Conservation (phyloP, 2,113 vertebrate species). For the Coryphaenoides rupestris region DNA sequence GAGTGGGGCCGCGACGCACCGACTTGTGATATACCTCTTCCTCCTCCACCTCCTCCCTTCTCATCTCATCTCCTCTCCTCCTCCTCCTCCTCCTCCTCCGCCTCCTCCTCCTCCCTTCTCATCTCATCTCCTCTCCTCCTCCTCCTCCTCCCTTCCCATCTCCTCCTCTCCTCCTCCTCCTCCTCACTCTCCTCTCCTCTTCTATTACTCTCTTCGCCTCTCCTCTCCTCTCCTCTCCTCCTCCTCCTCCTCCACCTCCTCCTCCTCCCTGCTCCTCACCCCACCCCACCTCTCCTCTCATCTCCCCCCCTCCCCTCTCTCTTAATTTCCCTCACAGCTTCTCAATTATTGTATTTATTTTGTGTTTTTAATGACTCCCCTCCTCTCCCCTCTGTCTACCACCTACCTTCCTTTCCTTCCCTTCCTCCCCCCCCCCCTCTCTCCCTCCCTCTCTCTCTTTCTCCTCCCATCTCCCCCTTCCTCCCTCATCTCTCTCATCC, state of each 20-base stretch:
- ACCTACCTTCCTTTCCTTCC: background rate
- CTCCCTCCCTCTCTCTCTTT: constrained; percentile 4
- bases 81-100: constrained; percentile 3
- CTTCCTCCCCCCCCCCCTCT: constrained; percentile 32
- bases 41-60: constrained; percentile 21
- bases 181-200: constrained; percentile 40
- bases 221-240: constrained; percentile 18
- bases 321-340: constrained; percentile 10
- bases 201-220: background rate
- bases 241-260: constrained; percentile 19
- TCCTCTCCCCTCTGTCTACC: background rate
- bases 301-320: constrained; percentile 29
- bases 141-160: constrained; percentile 21
- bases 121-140: constrained; percentile 3
- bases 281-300: constrained; percentile 34
- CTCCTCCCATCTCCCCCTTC: constrained; percentile 1
- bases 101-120: background rate
- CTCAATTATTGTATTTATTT: constrained; percentile 6
- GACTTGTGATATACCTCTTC: constrained; percentile 54
- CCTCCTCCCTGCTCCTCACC: too few relatives aligned
- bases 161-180: constrained; percentile 27
- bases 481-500: constrained; percentile 22
- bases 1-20: constrained; percentile 51
- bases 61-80: constrained; percentile 10
- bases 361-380: background rate